A percentile compares a stretch with the other conserved stretches of the same genome.
phyloP scores from a whole-genome alignment of 2,113 vertebrate species.

The zebrafish (Danio rerio) region GRCz12tu NC_133187.1:32868501-32869000 shows the following conservation, averaged over 20 bases:
- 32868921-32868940: not conserved
- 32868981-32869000: not conserved
- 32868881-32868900: not conserved
- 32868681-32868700: conserved; percentile 43
- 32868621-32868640: conserved; percentile 25
- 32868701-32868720: conserved; percentile 46
- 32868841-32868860: not conserved
- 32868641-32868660: conserved; percentile 38
- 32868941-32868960: not conserved
- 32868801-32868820: not conserved
- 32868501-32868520: no score
- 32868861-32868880: not conserved
- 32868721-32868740: conserved; percentile 29
- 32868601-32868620: conserved; percentile 36
- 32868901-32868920: not conserved
- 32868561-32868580: conserved; percentile 23
- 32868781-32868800: not conserved
- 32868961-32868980: not conserved
- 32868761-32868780: not conserved
- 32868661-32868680: conserved; percentile 33
- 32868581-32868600: conserved; percentile 42
- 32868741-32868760: not conserved
- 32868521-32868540: not conserved
- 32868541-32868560: not conserved
- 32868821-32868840: not conserved